Evolutionary conservation across 1,140 invertebrate genomes (phyloP).

Genomic region (Aricia agestis): DNA sequence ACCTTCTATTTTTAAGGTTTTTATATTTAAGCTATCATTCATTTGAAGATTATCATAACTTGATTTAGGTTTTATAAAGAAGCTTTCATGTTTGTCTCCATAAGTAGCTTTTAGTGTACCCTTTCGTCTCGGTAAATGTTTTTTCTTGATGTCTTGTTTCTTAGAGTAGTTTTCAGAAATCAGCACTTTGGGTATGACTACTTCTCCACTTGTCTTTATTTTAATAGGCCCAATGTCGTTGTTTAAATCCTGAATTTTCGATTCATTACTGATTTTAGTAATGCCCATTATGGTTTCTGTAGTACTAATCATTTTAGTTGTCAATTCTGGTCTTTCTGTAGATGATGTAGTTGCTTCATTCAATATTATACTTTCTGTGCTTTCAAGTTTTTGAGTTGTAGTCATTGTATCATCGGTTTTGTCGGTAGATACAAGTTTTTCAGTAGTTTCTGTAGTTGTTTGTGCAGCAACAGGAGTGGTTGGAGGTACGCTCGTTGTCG

Average conservation of each 20-base stretch:
- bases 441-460: slow-evolving; percentile 27
- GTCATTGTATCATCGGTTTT: slow-evolving; percentile 18
- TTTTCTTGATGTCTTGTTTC: slow-evolving; percentile 60
- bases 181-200: slow-evolving; percentile 50
- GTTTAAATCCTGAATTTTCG: slow-evolving; percentile 36
- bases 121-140: slow-evolving; percentile 63
- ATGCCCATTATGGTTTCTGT: background rate
- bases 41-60: background rate
- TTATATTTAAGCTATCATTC: background rate
- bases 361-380: background rate
- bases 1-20: background rate
- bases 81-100: slow-evolving; percentile 70
- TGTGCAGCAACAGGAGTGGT: slow-evolving; percentile 26
- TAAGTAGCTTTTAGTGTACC: slow-evolving; percentile 73
- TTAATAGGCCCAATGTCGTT: slow-evolving; percentile 48
- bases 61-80: slow-evolving; percentile 49
- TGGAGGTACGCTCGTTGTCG: slow-evolving; percentile 17
- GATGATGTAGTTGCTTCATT: background rate
- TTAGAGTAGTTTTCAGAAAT: slow-evolving; percentile 36
- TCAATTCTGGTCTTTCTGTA: background rate
- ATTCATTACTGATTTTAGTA: slow-evolving; percentile 24
- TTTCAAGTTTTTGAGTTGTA: background rate
- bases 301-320: background rate
- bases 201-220: slow-evolving; percentile 41
- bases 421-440: slow-evolving; percentile 23